These are phyloP conservation scores for Patella depressa DNA, from an alignment of 2,888 invertebrate genomes.

Conservation along the genomic window DNA sequence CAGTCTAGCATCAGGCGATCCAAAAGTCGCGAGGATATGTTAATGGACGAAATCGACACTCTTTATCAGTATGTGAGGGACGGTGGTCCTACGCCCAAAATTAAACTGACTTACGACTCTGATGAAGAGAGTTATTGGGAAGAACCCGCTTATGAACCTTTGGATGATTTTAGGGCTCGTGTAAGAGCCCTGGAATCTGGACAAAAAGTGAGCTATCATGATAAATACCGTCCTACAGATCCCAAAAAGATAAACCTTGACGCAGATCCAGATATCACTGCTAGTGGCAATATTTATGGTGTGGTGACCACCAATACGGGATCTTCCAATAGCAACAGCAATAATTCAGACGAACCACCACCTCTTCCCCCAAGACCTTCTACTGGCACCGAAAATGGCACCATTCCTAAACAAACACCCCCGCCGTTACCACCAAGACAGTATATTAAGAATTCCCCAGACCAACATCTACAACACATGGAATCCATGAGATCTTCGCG, in stretches of 20 bases:
- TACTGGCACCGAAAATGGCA: neutral
- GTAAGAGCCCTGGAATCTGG: constrained; percentile 53
- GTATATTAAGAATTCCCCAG: neutral
- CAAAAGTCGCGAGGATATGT: constrained; percentile 80
- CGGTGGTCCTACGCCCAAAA: constrained; percentile 84
- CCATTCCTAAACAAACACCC: constrained; percentile 1
- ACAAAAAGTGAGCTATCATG: constrained; percentile 47
- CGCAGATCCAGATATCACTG: neutral
- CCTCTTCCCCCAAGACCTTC: constrained; percentile 20
- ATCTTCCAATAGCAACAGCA: neutral
- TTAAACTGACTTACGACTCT: constrained; percentile 59
- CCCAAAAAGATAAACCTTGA: constrained; percentile 20
- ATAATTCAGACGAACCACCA: constrained; percentile 12
- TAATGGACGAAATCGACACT: constrained; percentile 90
- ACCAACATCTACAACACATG: constrained; percentile 1
- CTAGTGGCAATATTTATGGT: neutral
- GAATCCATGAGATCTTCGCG: neutral
- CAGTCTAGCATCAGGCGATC: constrained; percentile 42
- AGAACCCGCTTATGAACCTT: constrained; percentile 66
- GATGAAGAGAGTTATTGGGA: constrained; percentile 69
- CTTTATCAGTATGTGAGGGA: constrained; percentile 96
- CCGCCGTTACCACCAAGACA: constrained; percentile 14
- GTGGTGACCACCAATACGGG: neutral
- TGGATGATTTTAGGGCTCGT: constrained; percentile 59
- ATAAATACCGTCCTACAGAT: constrained; percentile 52